Percentiles rank a stretch among this genome's conserved stretches.
Conservation (phyloP, 1,140 invertebrate species). For the Tachypleus tridentatus region DNA sequence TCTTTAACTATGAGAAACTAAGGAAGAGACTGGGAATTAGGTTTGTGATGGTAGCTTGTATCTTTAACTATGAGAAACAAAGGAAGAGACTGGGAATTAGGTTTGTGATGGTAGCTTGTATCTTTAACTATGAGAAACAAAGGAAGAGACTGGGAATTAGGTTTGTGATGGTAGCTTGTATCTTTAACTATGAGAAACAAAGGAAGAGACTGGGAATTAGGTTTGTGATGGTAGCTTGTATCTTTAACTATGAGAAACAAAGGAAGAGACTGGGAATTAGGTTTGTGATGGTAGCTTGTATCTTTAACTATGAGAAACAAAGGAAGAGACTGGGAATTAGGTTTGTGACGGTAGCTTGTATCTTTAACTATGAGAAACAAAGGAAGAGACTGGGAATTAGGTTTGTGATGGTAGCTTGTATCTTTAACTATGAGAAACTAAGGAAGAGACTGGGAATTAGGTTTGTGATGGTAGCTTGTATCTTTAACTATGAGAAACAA, state of each 20-base stretch:
- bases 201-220: too few relatives aligned
- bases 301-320: constrained; percentile 20
- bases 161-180: constrained; percentile 30
- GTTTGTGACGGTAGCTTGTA: constrained; percentile 30
- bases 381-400: too few relatives aligned
- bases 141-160: too few relatives aligned
- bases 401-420: constrained; percentile 30
- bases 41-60: constrained; percentile 30
- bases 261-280: too few relatives aligned
- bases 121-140: constrained; percentile 20
- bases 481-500: constrained; percentile 20
- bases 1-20: constrained; percentile 20
- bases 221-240: constrained; percentile 30
- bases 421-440: constrained; percentile 20
- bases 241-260: constrained; percentile 20
- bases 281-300: constrained; percentile 30
- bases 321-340: too few relatives aligned
- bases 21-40: too few relatives aligned
- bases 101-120: constrained; percentile 30
- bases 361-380: constrained; percentile 20
- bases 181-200: constrained; percentile 20
- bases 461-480: constrained; percentile 30
- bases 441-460: too few relatives aligned
- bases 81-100: too few relatives aligned
- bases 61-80: constrained; percentile 20